Base-by-base conservation (phyloP, 2,888 invertebrate species). In the Ophraella communa region DNA sequence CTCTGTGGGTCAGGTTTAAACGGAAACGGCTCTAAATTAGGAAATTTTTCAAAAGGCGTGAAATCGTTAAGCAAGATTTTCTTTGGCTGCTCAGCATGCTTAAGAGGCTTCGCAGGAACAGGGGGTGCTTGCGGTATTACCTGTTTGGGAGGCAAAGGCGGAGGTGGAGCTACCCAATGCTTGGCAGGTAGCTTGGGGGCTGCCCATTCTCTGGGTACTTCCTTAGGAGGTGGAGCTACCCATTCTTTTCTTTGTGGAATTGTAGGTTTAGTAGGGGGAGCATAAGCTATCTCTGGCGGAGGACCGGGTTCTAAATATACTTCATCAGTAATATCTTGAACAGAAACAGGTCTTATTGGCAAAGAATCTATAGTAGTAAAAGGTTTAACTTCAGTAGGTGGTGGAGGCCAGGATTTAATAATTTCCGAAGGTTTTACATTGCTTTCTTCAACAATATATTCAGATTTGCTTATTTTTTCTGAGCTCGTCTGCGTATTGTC, bases 211-310 rank as follows among this genome's bases (percentile, higher is more conserved):
- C 83, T 85, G 62, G 84, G 85, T 52, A 85, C 77, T 35, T 79
- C 76, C 21, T 79, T 73, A 1, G 85, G 84, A 0, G 85, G 84
- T 18, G 65, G 65, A 30, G 60, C 60, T 10, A 53, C 35, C 60
- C 60, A 60, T 39, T 60, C 60, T 35, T 44, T 42, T 23, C 44
- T 17, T 35, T 59, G 68, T 55, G 60, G 60, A 17, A 44, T 42
- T 53, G 27, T 30, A 17, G 60, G 17, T 18, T 17, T 23, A 51
- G 39, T 24, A 7, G 86, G 84, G 24, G 87, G 85, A 0, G 87
- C 87, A 78, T 85, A 90, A 44, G 85, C 88, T 7, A 91, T 88
- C 81, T 89, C 88, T 14, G 90, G 89, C 3, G 89, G 88, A 10
- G 89, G 84, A 3, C 89, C 90, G 0, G 89, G 90, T 75, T 88